Evolutionary conservation across 2,113 vertebrate genomes (phyloP).

Genomic region (Poicephalus gulielmi): DNA sequence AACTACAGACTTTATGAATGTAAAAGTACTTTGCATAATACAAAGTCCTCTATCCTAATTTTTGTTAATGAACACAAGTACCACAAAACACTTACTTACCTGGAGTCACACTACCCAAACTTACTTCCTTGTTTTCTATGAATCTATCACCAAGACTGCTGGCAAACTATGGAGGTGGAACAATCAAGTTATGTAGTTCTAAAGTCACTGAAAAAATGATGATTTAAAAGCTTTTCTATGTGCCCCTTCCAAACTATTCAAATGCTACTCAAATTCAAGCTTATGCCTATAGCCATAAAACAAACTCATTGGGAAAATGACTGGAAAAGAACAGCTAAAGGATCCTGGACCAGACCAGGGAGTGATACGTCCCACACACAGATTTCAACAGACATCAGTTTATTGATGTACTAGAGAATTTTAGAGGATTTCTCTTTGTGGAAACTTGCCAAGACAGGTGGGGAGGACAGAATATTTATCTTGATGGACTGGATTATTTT

Average conservation of each 20-base stretch:
- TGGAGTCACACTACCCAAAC: not conserved
- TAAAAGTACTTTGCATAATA: not conserved
- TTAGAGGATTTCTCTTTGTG: not conserved
- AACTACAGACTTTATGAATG: not conserved
- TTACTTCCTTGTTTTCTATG: not conserved
- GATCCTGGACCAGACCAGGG: not conserved
- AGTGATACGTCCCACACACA: not conserved
- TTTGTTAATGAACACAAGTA: not conserved
- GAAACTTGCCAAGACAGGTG: not conserved
- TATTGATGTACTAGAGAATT: not conserved
- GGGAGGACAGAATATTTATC: not conserved
- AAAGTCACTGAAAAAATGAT: not conserved
- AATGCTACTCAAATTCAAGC: not conserved
- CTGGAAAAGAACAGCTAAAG: not conserved
- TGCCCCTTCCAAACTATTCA: not conserved
- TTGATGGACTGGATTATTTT: not conserved
- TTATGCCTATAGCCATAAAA: not conserved
- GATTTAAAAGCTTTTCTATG: not conserved
- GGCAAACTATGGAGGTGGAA: not conserved
- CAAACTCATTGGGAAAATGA: not conserved
- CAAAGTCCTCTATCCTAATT: not conserved
- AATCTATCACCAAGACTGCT: not conserved
- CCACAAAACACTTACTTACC: not conserved
- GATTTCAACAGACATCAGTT: not conserved
- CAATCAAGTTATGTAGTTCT: not conserved